Evolutionary conservation across 2,888 invertebrate species (phyloP).

Genomic region (Hymenopus coronatus): DNA sequence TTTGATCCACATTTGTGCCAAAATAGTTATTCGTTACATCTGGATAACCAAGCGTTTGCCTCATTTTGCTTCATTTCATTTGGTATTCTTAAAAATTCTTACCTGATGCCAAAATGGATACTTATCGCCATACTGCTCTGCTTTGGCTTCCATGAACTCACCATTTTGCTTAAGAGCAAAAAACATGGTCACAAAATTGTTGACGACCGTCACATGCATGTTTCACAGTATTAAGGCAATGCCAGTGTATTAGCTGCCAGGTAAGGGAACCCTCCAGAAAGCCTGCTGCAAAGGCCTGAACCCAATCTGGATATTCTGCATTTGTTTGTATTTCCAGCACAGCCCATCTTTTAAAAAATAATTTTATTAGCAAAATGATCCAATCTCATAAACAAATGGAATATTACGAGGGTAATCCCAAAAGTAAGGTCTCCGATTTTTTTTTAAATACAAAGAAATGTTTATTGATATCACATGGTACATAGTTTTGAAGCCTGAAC

Average conservation of each 20-base stretch:
- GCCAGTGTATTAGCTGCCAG: slow-evolving; percentile 74
- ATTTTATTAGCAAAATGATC: too few species aligned
- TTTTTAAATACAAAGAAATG: too few species aligned
- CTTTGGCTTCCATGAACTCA: slow-evolving; percentile 59
- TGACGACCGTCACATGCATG: slow-evolving; percentile 53
- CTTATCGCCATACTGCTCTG: slow-evolving; percentile 47
- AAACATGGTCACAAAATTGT: slow-evolving; percentile 63
- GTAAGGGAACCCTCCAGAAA: slow-evolving; percentile 79
- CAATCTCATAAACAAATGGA: too few species aligned
- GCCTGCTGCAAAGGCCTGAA: slow-evolving; percentile 85
- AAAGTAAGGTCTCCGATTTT: too few species aligned
- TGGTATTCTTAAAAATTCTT: too few species aligned
- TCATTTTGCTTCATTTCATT: too few species aligned
- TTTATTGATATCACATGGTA: too few species aligned
- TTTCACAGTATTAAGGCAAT: slow-evolving; percentile 69
- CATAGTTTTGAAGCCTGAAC: too few species aligned
- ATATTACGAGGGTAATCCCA: too few species aligned
- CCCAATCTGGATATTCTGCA: slow-evolving; percentile 66
- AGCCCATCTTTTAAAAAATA: slow-evolving; percentile 67
- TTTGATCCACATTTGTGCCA: too few species aligned
- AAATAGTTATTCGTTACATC: too few species aligned
- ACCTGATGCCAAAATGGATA: slow-evolving; percentile 85
- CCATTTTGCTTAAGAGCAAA: slow-evolving; percentile 62
- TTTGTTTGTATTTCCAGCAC: slow-evolving; percentile 77
- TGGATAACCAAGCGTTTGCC: too few species aligned